phyloP scores from a whole-genome alignment of 1,140 invertebrate species.

The Halesus radiatus region DNA sequence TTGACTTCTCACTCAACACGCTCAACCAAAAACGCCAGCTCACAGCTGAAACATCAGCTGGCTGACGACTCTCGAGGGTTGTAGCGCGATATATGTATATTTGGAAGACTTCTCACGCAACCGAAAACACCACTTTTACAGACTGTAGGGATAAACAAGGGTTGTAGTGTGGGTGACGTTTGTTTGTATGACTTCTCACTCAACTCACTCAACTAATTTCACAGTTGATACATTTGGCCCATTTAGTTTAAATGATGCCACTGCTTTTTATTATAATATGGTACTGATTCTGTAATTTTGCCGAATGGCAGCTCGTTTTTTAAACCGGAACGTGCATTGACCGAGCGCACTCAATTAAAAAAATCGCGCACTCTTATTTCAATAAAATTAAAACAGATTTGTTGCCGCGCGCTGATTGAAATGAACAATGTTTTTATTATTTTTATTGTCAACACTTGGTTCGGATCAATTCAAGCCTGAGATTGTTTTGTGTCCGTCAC shows the following conservation, averaged over 20 bases:
- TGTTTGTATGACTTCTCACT: no score
- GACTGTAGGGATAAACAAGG: neutral
- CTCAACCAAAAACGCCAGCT: neutral
- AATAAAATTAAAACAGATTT: neutral
- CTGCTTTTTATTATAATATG: neutral
- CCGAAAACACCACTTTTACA: neutral
- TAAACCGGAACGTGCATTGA: neutral
- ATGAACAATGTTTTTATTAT: neutral
- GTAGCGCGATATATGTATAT: no score
- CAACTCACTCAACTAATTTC: neutral
- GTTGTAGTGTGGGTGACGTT: no score
- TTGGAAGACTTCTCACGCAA: neutral
- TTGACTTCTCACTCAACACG: conserved; percentile 37
- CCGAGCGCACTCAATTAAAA: neutral
- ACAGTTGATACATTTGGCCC: neutral
- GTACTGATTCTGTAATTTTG: neutral
- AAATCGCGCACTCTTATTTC: neutral
- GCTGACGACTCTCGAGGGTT: neutral
- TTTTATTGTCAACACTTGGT: no score
- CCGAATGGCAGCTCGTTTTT: neutral
- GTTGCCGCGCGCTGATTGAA: neutral
- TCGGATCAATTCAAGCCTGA: no score
- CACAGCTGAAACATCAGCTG: neutral
- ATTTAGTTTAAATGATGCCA: neutral
- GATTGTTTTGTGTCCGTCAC: no score